These are phyloP conservation scores for Drosophila ironensis DNA, from an alignment of 1,140 invertebrate genomes.

Conservation along the genomic window DNA sequence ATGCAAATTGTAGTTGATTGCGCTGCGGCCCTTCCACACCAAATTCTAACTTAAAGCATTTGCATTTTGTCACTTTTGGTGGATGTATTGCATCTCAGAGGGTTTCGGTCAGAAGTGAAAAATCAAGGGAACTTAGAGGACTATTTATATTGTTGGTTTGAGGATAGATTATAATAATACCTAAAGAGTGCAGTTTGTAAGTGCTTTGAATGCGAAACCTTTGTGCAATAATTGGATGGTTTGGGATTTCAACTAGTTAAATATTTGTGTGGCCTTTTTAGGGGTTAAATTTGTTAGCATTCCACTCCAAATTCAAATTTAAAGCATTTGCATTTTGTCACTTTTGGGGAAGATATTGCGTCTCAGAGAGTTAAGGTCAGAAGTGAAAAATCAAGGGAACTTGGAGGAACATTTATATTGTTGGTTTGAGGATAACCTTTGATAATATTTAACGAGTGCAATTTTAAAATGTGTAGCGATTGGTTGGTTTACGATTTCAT, in stretches of 20 bases:
- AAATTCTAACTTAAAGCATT: conserved; percentile 67
- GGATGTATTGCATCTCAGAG: background rate
- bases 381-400: background rate
- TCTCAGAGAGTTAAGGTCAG: background rate
- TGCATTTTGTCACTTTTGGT: conserved; percentile 44
- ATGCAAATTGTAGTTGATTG: conserved; percentile 76
- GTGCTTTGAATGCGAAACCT: no score
- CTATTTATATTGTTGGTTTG: no score
- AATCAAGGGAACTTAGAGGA: no score
- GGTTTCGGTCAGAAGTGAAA: background rate
- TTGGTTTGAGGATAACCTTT: background rate
- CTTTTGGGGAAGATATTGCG: background rate
- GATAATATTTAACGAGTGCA: no score
- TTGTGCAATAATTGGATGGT: no score
- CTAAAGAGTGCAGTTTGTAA: no score
- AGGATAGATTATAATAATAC: background rate
- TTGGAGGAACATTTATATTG: no score
- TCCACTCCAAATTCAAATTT: conserved; percentile 56
- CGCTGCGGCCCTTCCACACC: conserved; percentile 17
- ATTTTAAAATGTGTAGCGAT: no score
- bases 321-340: conserved; percentile 59
- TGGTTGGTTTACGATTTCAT: no score
- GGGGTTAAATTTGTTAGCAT: no score
- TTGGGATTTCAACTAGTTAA: no score
- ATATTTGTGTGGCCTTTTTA: no score